These are phyloP conservation scores for Paramuricea clavata DNA, from an alignment of 92 coral and sea anemone species.

Conservation along the genomic window DNA sequence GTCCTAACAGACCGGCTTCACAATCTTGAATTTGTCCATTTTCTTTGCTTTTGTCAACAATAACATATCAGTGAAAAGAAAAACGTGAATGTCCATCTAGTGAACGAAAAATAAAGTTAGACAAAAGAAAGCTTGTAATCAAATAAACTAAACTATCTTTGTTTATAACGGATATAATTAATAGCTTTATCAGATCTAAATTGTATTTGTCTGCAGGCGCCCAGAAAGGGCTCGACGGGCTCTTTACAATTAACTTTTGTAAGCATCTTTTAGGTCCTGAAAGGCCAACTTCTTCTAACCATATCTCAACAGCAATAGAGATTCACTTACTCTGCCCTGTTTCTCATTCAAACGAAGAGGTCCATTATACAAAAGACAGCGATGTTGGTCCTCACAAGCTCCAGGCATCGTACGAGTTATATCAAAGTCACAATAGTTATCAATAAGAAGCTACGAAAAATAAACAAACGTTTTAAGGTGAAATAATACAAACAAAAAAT, in stretches of 20 bases:
- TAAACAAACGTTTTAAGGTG: background rate
- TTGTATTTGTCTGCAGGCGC: no score
- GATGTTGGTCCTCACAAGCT: conserved; percentile 76
- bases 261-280: no score
- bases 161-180: no score
- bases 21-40: conserved; percentile 83
- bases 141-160: no score
- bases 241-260: no score
- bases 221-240: no score
- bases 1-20: conserved; percentile 87
- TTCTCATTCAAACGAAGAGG: conserved; percentile 89
- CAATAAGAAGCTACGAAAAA: conserved; percentile 62
- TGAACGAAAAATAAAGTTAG: background rate
- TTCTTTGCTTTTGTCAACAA: conserved; percentile 94
- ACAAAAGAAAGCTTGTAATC: background rate
- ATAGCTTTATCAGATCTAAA: no score
- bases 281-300: no score
- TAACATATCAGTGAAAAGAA: conserved; percentile 89
- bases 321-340: conserved; percentile 83
- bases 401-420: conserved; percentile 92
- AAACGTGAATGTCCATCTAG: conserved; percentile 95
- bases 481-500: background rate
- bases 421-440: conserved; percentile 77
- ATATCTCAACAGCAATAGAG: background rate
- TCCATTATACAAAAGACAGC: conserved; percentile 91